Percentiles rank a stretch among this genome's conserved stretches.
Conservation (phyloP, 2,888 invertebrate species). For the Lasius fuliginosus region DNA sequence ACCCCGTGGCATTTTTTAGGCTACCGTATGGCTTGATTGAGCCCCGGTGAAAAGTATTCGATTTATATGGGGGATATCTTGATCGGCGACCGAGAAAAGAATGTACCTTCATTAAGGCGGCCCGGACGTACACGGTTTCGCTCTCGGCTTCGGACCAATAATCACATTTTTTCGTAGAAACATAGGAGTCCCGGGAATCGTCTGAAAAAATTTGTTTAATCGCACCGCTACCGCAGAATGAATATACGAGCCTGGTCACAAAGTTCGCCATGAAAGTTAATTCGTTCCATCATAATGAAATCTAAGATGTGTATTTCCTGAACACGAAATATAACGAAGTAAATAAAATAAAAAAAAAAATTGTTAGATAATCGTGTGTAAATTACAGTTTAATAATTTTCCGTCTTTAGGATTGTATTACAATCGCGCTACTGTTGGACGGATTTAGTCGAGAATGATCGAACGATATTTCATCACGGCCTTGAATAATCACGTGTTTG, state of each 20-base stretch:
- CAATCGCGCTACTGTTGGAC: background rate
- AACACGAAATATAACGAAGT: background rate
- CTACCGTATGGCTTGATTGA: conserved; percentile 78
- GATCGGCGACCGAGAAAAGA: conserved; percentile 76
- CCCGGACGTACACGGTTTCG: conserved; percentile 77
- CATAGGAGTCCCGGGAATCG: conserved; percentile 58
- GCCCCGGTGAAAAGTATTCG: conserved; percentile 77
- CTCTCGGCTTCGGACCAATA: conserved; percentile 74
- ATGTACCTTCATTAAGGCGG: conserved; percentile 78
- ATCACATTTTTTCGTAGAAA: conserved; percentile 75
- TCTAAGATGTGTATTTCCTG: background rate
- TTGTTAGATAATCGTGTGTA: background rate
- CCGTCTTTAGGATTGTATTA: background rate
- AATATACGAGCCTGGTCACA: background rate
- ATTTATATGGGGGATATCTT: conserved; percentile 77
- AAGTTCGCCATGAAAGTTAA: background rate
- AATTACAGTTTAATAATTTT: background rate
- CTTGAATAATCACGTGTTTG: conserved; percentile 22
- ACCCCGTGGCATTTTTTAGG: conserved; percentile 72
- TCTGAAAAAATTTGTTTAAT: conserved; percentile 73
- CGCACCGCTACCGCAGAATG: conserved; percentile 56
- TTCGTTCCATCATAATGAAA: background rate
- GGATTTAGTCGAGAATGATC: background rate
- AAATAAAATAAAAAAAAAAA: background rate
- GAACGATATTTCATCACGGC: conserved; percentile 10